These are phyloP conservation scores for Spongilla lacustris DNA, from an alignment of 37 sponge, comb jelly and placozoan genomes.

Conservation along the genomic window DNA sequence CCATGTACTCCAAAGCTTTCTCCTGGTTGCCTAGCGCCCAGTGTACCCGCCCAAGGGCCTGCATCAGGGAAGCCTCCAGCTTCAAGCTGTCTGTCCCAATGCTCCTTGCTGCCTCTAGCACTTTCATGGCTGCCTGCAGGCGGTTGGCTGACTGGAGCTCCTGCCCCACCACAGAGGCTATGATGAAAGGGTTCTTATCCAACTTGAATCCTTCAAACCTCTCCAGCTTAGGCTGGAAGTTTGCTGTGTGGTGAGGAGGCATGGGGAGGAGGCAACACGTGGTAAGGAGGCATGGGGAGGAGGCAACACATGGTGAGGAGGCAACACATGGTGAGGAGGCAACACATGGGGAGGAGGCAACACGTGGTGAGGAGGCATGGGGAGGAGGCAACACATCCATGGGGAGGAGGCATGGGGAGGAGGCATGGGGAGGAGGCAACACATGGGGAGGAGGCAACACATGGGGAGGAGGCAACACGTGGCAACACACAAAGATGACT, in stretches of 20 bases:
- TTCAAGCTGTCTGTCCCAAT: slow-evolving; percentile 93
- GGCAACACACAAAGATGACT: no score
- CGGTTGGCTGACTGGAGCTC: slow-evolving; percentile 75
- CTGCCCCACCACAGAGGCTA: slow-evolving; percentile 87
- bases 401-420: no score
- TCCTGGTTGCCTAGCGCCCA: slow-evolving; percentile 82
- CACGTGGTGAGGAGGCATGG: no score
- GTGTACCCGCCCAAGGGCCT: slow-evolving; percentile 89
- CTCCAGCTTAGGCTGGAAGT: slow-evolving; percentile 76
- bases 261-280: background rate
- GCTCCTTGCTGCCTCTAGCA: slow-evolving; percentile 80
- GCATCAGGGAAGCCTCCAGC: slow-evolving; percentile 87
- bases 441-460: no score
- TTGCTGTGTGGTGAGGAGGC: slow-evolving; percentile 33
- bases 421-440: background rate
- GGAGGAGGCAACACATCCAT: no score
- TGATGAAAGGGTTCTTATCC: slow-evolving; percentile 88
- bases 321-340: background rate
- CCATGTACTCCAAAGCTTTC: slow-evolving; percentile 84
- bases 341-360: no score
- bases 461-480: no score
- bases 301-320: background rate
- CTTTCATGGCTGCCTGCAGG: slow-evolving; percentile 61
- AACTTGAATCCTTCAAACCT: slow-evolving; percentile 80
- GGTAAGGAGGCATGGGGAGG: background rate